Conservation (phyloP, 2,113 vertebrate species). For the Oceanodroma tethys region DNA sequence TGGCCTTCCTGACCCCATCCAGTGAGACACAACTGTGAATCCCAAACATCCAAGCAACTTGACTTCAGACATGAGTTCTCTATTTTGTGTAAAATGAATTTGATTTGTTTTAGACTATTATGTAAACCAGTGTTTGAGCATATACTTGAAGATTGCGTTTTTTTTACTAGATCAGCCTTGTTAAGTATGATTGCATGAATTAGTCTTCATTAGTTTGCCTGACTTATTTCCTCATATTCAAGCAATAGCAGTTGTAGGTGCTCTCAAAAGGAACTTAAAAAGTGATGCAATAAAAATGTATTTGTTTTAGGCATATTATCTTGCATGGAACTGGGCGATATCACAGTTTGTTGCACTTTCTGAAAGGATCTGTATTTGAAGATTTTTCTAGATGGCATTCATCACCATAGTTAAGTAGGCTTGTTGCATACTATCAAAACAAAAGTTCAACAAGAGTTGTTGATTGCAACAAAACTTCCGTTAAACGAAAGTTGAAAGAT, state of each 20-base stretch:
- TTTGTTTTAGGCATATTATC: not conserved
- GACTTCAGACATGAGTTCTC: not conserved
- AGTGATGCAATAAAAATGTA: not conserved
- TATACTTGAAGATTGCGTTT: not conserved
- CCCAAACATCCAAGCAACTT: not conserved
- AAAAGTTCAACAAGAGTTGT: not conserved
- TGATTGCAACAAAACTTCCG: not conserved
- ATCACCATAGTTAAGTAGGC: not conserved
- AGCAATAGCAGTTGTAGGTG: not conserved
- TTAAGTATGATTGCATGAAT: not conserved
- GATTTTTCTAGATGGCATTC: not conserved
- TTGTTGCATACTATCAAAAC: not conserved
- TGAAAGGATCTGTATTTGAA: not conserved
- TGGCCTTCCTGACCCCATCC: not conserved
- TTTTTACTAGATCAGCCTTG: not conserved
- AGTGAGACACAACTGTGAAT: not conserved
- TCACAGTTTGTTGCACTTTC: not conserved
- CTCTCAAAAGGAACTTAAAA: not conserved
- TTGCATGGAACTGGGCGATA: not conserved
- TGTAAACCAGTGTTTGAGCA: not conserved
- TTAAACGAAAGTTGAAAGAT: not conserved
- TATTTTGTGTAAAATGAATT: not conserved
- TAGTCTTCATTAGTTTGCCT: not conserved
- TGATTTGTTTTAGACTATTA: not conserved
- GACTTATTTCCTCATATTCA: not conserved